A percentile compares a stretch with the other conserved stretches of the same genome.
Evolutionary conservation across 2,888 invertebrate species (phyloP).

Genomic region (Brachyptera putata): DNA sequence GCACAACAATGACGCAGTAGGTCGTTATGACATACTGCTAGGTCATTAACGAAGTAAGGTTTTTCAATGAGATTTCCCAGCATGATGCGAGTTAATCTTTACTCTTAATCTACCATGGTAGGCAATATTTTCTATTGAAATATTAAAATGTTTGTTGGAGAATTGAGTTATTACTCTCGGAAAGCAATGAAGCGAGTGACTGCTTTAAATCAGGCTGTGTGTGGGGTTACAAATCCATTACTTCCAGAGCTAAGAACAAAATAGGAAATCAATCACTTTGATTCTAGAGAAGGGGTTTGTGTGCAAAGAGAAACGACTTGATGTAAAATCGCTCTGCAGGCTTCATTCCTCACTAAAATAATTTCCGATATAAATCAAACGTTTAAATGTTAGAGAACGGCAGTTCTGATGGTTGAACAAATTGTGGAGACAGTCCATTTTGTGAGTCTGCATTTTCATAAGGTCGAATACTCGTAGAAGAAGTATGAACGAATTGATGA

Average conservation of each 20-base stretch:
- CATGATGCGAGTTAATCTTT: neutral
- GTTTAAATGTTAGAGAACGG: no score
- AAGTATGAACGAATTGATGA: no score
- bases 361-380: no score
- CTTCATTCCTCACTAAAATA: no score
- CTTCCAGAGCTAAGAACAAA: neutral
- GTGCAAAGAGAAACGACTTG: no score
- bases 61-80: slow-evolving; percentile 7
- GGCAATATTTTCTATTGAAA: neutral
- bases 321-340: no score
- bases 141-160: neutral
- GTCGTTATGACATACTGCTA: slow-evolving; percentile 11
- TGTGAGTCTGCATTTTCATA: no score
- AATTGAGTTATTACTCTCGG: neutral
- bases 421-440: no score
- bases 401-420: no score
- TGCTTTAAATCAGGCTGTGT: neutral
- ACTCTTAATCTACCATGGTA: neutral
- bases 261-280: neutral
- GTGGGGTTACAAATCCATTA: neutral
- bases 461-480: no score
- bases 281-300: no score
- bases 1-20: slow-evolving; percentile 15
- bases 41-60: slow-evolving; percentile 3
- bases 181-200: neutral